Percentiles rank a stretch among this genome's conserved stretches.
Conservation (phyloP, 2,888 invertebrate species). For the Hylaea fasciaria region DNA sequence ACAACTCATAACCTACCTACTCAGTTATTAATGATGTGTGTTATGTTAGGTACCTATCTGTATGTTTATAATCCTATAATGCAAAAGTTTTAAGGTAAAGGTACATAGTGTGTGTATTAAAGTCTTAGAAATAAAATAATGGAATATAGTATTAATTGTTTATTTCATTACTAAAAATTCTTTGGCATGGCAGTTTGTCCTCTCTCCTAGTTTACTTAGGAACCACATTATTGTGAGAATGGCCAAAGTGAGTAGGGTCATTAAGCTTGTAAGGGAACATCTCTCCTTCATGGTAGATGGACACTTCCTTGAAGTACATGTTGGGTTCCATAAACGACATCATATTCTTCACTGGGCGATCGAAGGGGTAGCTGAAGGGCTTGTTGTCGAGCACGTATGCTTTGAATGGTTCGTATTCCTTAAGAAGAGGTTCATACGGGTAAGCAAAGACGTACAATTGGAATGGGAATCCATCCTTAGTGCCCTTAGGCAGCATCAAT, state of each 20-base stretch:
- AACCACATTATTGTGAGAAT: conserved; percentile 48
- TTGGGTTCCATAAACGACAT: conserved; percentile 83
- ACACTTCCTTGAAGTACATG: conserved; percentile 85
- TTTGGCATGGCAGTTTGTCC: conserved; percentile 40
- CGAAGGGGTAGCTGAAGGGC: conserved; percentile 85
- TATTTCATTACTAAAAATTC: conserved; percentile 12
- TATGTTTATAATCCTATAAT: no score
- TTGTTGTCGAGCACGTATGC: conserved; percentile 74
- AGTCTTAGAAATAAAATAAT: neutral
- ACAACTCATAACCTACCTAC: neutral
- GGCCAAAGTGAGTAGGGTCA: conserved; percentile 50
- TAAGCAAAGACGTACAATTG: conserved; percentile 87
- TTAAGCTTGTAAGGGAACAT: conserved; percentile 61
- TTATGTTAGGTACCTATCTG: conserved; percentile 51
- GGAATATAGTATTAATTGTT: conserved; percentile 5
- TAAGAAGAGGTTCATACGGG: conserved; percentile 76
- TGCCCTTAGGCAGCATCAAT: conserved; percentile 89
- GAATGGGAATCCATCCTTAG: conserved; percentile 87
- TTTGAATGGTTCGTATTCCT: conserved; percentile 58
- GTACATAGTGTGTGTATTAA: neutral
- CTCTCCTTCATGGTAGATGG: conserved; percentile 80
- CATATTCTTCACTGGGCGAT: conserved; percentile 76
- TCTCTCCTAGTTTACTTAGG: conserved; percentile 54
- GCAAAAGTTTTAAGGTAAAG: neutral
- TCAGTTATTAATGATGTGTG: conserved; percentile 19